These are phyloP conservation scores for Argya squamiceps DNA, from an alignment of 2,797 vertebrate species.

Conservation along the genomic window DNA sequence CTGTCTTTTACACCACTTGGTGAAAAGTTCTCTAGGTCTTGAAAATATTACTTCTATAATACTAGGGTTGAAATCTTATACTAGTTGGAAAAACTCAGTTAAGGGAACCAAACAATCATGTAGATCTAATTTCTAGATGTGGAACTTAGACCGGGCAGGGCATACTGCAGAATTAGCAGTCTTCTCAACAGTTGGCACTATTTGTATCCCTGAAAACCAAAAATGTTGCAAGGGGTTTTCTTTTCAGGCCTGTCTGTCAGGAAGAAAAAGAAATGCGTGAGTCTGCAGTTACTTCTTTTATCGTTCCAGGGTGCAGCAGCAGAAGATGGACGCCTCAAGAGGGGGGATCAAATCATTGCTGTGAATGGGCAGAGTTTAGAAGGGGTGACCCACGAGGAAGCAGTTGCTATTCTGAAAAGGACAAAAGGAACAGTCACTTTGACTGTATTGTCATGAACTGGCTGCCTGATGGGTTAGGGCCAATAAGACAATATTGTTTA, in stretches of 20 bases:
- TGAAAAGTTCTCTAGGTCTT: not conserved
- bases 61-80: not conserved
- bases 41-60: not conserved
- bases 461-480: not conserved
- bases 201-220: not conserved
- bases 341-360: slow-evolving; percentile 96
- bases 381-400: slow-evolving; percentile 95
- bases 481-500: not conserved
- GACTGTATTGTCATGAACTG: slow-evolving; percentile 88
- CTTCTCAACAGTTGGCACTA: not conserved
- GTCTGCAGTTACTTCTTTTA: not conserved
- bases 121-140: not conserved
- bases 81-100: not conserved
- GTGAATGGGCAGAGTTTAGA: slow-evolving; percentile 95
- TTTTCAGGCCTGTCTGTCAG: not conserved
- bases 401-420: slow-evolving; percentile 92
- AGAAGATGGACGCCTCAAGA: slow-evolving; percentile 93
- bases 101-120: not conserved
- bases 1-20: not conserved
- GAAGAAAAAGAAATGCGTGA: not conserved
- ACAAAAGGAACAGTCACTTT: slow-evolving; percentile 94
- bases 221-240: not conserved
- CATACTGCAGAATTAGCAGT: not conserved
- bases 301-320: slow-evolving; percentile 90
- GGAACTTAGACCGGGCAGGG: not conserved